Evolutionary conservation across 2,888 invertebrate genomes (phyloP).

Genomic region (Pinctada fucata): DNA sequence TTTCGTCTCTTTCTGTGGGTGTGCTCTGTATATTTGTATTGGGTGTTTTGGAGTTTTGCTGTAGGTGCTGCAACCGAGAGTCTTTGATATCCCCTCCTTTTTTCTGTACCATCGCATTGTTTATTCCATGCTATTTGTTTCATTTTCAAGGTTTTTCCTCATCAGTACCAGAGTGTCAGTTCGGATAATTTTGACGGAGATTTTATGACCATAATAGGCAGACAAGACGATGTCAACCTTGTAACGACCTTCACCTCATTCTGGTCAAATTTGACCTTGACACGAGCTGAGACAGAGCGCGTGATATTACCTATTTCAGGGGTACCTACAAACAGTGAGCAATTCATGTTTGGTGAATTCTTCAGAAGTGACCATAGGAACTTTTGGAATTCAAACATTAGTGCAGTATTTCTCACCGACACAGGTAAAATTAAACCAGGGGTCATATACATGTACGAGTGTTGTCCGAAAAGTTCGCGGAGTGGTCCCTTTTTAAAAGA

Average conservation of each 20-base stretch:
- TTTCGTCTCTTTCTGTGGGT: no score
- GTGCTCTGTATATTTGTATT: no score
- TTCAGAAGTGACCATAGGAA: neutral
- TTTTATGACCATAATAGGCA: neutral
- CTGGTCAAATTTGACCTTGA: neutral
- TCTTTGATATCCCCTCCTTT: no score
- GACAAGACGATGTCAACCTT: neutral
- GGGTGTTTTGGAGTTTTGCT: no score
- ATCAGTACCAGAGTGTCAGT: no score
- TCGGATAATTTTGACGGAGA: neutral
- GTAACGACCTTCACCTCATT: neutral
- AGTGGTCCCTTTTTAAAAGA: no score
- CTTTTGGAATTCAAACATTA: neutral
- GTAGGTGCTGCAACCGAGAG: no score
- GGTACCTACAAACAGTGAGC: neutral
- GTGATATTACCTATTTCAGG: neutral
- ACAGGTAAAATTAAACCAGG: neutral
- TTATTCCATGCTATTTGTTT: no score
- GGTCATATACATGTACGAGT: no score
- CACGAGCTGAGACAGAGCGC: neutral
- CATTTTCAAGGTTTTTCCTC: no score
- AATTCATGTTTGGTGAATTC: neutral
- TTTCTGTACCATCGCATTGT: no score
- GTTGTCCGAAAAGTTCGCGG: no score
- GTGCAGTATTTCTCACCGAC: neutral